These are phyloP conservation scores for Thripadectes ignobilis DNA, from an alignment of 2,797 vertebrate species.

Conservation along the genomic window DNA sequence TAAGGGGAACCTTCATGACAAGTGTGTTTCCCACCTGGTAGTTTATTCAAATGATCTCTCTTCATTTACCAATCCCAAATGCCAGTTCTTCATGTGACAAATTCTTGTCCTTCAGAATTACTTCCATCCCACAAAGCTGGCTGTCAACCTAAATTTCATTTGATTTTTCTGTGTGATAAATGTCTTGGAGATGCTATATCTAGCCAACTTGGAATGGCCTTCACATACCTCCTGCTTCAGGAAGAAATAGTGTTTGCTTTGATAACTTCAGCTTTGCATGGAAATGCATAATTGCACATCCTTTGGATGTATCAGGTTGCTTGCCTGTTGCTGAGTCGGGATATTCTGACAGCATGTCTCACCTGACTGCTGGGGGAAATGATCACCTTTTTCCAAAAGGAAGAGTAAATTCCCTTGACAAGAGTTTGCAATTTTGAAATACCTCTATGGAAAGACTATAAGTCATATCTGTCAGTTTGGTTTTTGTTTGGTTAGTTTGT, in stretches of 20 bases:
- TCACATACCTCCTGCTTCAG: not conserved
- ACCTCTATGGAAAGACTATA: not conserved
- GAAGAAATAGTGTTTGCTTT: not conserved
- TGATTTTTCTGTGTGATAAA: not conserved
- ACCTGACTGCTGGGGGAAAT: not conserved
- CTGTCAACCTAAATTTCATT: not conserved
- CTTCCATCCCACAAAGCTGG: not conserved
- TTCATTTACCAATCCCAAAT: slow-evolving; percentile 6
- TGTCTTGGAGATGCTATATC: not conserved
- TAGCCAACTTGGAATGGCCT: not conserved
- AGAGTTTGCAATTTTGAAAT: not conserved
- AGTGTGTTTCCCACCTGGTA: slow-evolving; percentile 20
- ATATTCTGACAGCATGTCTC: not conserved
- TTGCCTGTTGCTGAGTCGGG: not conserved
- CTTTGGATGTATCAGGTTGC: not conserved
- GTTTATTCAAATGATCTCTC: not conserved
- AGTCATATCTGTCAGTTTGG: not conserved
- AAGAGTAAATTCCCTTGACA: not conserved
- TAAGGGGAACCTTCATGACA: not conserved
- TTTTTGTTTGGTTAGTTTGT: not conserved
- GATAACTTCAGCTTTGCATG: not conserved
- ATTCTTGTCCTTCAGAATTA: not conserved
- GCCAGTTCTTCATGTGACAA: not conserved
- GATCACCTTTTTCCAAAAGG: not conserved
- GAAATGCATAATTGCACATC: not conserved